phyloP scores from a whole-genome alignment of 2,113 vertebrate species.

The Uria aalge region DNA sequence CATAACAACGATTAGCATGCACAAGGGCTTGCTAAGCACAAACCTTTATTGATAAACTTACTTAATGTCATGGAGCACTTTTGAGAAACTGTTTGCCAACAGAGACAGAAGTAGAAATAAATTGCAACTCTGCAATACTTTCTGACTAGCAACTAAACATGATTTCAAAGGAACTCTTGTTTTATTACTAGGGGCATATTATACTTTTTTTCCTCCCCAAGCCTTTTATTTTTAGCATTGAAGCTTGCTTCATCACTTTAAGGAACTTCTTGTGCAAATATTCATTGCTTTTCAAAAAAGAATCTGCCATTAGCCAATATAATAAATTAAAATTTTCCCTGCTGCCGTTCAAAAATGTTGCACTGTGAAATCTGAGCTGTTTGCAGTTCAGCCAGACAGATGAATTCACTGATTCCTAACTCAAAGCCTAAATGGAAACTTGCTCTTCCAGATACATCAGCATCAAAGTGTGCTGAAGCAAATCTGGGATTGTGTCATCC shows the following conservation, averaged over 20 bases:
- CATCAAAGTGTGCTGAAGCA: conserved; percentile 24
- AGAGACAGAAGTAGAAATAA: neutral
- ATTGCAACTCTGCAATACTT: neutral
- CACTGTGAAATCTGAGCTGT: conserved; percentile 38
- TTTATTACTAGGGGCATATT: neutral
- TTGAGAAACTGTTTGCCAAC: neutral
- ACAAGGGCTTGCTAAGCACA: neutral
- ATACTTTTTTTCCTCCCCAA: neutral
- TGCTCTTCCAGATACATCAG: conserved; percentile 6
- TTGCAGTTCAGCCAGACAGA: conserved; percentile 25
- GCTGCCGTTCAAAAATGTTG: conserved; percentile 10
- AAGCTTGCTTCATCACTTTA: neutral
- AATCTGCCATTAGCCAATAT: conserved; percentile 11
- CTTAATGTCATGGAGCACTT: neutral
- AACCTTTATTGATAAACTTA: neutral
- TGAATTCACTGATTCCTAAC: conserved; percentile 46
- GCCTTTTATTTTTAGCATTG: neutral
- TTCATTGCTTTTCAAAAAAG: conserved; percentile 15
- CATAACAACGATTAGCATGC: neutral
- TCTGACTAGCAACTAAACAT: neutral
- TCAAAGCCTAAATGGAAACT: conserved; percentile 5
- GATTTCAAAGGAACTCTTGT: neutral
- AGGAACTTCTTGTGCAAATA: conserved; percentile 11
- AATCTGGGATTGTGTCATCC: neutral
- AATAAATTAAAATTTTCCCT: conserved; percentile 28